These are phyloP conservation scores for Xestia rhomboidea DNA, from an alignment of 2,888 invertebrate species.

Conservation along the genomic window DNA sequence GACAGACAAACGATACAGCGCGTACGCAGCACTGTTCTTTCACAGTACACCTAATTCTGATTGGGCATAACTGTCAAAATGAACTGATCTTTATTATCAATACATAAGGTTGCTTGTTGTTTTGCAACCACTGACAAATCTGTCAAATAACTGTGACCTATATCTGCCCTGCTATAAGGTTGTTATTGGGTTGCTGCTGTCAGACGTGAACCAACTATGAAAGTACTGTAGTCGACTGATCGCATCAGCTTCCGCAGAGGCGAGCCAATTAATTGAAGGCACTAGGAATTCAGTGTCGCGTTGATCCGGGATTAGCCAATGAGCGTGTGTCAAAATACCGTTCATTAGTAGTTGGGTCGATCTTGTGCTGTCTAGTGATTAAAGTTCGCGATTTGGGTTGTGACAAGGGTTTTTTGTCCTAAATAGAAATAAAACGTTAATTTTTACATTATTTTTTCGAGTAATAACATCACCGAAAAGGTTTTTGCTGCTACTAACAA, in stretches of 20 bases:
- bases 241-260: constrained; percentile 55
- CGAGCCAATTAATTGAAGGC: constrained; percentile 65
- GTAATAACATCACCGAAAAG: neutral
- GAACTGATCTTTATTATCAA: neutral
- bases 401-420: neutral
- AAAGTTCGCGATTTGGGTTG: neutral
- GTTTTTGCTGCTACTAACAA: neutral
- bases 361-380: constrained; percentile 34
- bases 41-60: neutral
- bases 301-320: constrained; percentile 61
- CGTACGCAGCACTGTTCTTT: constrained; percentile 38
- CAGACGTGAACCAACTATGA: neutral
- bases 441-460: neutral
- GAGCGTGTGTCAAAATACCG: constrained; percentile 51
- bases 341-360: constrained; percentile 46
- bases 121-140: neutral
- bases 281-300: constrained; percentile 58
- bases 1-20: constrained; percentile 59
- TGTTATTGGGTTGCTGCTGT: neutral
- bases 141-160: neutral
- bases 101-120: neutral
- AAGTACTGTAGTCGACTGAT: constrained; percentile 37
- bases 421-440: neutral
- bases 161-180: accelerated
- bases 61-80: neutral